Conservation (phyloP, 2,888 invertebrate genomes). For the Drosophila mulleri region DNA sequence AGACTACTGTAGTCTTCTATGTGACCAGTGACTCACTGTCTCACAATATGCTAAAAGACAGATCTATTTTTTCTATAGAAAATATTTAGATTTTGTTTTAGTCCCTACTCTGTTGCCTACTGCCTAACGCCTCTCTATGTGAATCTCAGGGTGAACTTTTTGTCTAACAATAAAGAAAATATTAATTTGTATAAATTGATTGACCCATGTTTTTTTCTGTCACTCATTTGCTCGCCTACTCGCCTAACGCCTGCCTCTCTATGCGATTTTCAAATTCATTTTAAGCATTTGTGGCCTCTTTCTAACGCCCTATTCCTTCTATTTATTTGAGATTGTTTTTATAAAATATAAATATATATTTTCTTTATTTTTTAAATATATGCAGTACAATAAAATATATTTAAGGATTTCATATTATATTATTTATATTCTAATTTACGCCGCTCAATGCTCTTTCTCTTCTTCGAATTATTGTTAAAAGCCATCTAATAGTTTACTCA, state of each 20-base stretch:
- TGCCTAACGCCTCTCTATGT: constrained; percentile 1
- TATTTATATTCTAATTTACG: no score
- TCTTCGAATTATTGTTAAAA: background rate
- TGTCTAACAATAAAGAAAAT: background rate
- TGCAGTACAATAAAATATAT: no score
- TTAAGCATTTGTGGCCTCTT: no score
- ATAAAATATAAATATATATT: no score
- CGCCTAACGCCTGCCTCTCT: background rate
- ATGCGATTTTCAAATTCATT: background rate
- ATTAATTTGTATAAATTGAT: background rate
- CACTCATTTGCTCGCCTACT: background rate
- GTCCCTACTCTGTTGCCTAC: constrained; percentile 10
- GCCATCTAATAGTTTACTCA: no score
- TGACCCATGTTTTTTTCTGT: no score
- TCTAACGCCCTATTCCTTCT: no score
- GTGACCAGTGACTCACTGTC: background rate
- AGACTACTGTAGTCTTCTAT: background rate
- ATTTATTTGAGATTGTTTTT: no score
- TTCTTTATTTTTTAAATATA: no score
- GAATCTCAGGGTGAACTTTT: background rate
- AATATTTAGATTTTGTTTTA: background rate
- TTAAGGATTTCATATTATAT: no score
- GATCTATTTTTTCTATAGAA: background rate
- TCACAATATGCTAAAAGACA: background rate
- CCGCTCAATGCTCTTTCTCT: background rate